Evolutionary conservation across 2,797 vertebrate genomes (phyloP), one percentile per base, ranked within the genome.

Genomic region (Esox lucius): DNA sequence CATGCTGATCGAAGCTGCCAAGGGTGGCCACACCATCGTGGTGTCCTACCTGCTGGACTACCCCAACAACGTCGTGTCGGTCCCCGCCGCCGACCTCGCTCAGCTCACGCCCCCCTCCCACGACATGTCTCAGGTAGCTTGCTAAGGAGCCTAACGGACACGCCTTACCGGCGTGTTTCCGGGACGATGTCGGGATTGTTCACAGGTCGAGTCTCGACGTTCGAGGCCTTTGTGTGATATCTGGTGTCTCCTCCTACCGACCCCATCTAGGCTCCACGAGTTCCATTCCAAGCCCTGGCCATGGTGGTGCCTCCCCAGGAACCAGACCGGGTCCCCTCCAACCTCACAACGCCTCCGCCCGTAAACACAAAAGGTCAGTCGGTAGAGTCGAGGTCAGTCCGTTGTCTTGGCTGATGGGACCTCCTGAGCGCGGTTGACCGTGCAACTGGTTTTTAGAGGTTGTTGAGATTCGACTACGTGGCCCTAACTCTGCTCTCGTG

Each of bases 291-390:
- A 76, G 93, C 95, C 2, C 93, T 96, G 68, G 93, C 95, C 78
- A 96, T 96, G 95, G 95, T 96, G 87, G 95, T 96, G 81, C 95
- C 95, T 87, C 95, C 95, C 74, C 95, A 96, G 88, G 95, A 96
- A 84, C 95, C 95, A 75, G 95, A 96, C 90, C 94, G 94, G 84
- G 92, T 93, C 75, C 95, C 94, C 73, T 95, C 93, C 83, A 94
- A 94, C 81, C 91, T 89, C 68, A 87, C 92, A 2, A 84, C 94
- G 66, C 88, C 94, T 70, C 89, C 94, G 76, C 85, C 92, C 73
- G 91, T 93, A 85, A 87, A 92, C 81, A 94, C 91, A 62, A 96
- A 95, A 96, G 94, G 95, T 96, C 87, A 91, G 94, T 92, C 83
- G 74, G 70, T 12, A 46, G 8, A 35, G 9, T 42, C 5, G 7